Evolutionary conservation across 2,113 vertebrate species (phyloP), one percentile per base, ranked within the genome.

Genomic region (Zapornia atra): DNA sequence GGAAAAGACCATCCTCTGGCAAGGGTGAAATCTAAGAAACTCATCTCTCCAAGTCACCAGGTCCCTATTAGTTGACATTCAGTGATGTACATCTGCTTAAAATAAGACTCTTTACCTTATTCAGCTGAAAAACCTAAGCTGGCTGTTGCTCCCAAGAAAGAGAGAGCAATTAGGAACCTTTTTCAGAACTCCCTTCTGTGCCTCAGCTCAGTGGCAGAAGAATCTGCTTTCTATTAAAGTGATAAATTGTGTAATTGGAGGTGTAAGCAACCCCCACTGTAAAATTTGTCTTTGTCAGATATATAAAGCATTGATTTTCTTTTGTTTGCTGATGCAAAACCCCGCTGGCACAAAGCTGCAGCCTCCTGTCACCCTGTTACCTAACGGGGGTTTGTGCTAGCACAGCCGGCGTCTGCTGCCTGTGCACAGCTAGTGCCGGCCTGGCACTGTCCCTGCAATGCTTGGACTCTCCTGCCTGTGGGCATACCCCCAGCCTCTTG

Each of bases 141-240:
- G 69, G 28, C 76, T 95, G 38, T 64, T 92, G 69, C 9, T 90
- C 51, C 80, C 56, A 57, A 81, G 81, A 86, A 91, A 77, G 64
- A 71, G 59, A 86, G n/a, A 81, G 34, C 69, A 65, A 84, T 89
- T 92, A 92, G 36, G 44, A 94, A 44, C 31, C 42, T 46, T 88
- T 59, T 61, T 65, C 73, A 82, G 64, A 90, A 12, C 92, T 94
- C 82, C 82, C 78, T 91, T 92, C 72, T 86, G 88, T 92, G 82
- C 82, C 66, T 95, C 75, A 75, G 54, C 68, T 92, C 86, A 71
- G 91, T 82, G 70, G 56, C 94, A 97, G 71, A 82, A 91, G 84
- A 89, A 93, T 92, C 82, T 94, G 87, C 79, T 95, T 97, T 82
- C 85, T 80, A 86, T 96, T 96, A 96, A 90, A 84, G 84, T 92